These are phyloP conservation scores for Oreochromis aureus DNA, from an alignment of 2,113 vertebrate species.

Conservation along the genomic window DNA sequence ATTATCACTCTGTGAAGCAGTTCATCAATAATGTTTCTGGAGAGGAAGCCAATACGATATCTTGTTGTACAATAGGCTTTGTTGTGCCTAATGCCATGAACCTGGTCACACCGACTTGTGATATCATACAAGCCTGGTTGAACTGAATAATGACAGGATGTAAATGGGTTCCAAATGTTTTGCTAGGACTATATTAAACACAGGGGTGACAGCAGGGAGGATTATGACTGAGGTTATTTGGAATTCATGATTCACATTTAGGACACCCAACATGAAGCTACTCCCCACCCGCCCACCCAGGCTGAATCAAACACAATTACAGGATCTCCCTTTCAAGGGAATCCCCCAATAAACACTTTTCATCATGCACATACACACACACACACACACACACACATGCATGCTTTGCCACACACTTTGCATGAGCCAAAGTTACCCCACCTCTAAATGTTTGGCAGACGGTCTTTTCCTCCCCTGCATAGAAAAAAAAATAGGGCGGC, in stretches of 20 bases:
- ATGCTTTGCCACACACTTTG: background rate
- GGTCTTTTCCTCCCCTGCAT: conserved; percentile 18
- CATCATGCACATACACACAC: background rate
- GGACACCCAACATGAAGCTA: conserved; percentile 2
- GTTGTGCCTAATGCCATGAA: background rate
- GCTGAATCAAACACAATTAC: conserved; percentile 42
- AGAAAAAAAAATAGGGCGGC: conserved; percentile 25
- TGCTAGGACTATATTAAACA: background rate
- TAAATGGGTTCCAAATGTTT: background rate
- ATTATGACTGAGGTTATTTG: conserved; percentile 35
- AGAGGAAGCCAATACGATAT: background rate
- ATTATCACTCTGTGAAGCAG: background rate
- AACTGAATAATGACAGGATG: background rate
- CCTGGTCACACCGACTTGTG: background rate
- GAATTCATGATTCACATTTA: conserved; percentile 57
- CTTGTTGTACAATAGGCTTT: background rate
- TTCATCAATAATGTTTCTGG: background rate
- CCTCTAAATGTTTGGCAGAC: conserved; percentile 43
- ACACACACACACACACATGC: background rate
- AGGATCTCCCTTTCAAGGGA: conserved; percentile 63
- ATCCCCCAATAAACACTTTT: conserved; percentile 43
- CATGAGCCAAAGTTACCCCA: conserved; percentile 20
- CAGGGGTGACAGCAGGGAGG: conserved; percentile 15
- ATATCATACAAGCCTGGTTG: background rate
- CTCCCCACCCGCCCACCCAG: conserved; percentile 5